These are phyloP conservation scores for Bombylius major DNA, from an alignment of 2,888 invertebrate species.

Conservation along the genomic window DNA sequence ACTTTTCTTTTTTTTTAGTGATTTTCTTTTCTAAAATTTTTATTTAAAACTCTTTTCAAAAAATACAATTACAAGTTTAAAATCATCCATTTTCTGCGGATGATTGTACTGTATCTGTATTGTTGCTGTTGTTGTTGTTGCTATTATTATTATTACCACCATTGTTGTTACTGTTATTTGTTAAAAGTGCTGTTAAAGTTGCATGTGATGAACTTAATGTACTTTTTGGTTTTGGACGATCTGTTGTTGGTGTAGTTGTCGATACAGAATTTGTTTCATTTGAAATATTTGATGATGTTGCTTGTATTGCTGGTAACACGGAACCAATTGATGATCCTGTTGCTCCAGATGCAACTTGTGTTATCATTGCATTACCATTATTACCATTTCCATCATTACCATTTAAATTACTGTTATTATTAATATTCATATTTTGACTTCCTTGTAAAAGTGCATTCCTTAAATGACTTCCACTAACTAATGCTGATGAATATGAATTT, in stretches of 20 bases:
- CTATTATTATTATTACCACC: no score
- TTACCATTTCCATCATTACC: not conserved
- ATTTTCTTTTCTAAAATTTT: no score
- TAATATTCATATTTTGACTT: conserved; percentile 3
- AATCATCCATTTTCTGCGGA: not conserved
- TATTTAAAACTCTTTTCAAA: no score
- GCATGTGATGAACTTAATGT: conserved; percentile 35
- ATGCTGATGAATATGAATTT: conserved; percentile 25
- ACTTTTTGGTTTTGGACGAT: conserved; percentile 21
- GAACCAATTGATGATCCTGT: conserved; percentile 4
- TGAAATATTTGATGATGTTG: conserved; percentile 7
- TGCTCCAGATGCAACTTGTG: not conserved
- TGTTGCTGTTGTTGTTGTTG: no score
- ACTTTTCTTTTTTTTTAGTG: no score
- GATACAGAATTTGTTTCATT: not conserved
- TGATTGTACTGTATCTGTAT: not conserved
- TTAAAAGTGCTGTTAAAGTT: conserved; percentile 33
- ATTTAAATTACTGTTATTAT: not conserved
- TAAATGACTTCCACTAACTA: conserved; percentile 25
- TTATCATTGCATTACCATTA: not conserved
- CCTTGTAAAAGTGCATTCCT: conserved; percentile 32
- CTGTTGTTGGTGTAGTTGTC: conserved; percentile 2
- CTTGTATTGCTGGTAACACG: not conserved
- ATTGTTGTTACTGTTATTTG: conserved; percentile 18
- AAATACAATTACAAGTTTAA: not conserved